A percentile compares a stretch with the other conserved stretches of the same genome.
Evolutionary conservation across 2,797 vertebrate species (phyloP).

Genomic region (Cephalopachus bancanus): DNA sequence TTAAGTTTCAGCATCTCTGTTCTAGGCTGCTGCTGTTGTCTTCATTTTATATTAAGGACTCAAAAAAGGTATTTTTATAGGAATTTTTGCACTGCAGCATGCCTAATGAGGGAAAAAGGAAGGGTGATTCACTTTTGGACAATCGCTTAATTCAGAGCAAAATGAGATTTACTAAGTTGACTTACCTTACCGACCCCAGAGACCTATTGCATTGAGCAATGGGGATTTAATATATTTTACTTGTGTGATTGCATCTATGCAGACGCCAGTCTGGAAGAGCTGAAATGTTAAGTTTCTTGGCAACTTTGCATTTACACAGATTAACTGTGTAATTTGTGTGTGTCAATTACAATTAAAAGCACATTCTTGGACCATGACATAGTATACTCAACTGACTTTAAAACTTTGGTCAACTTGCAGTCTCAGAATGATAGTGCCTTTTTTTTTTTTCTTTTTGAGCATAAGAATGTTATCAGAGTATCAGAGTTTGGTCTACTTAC

Average conservation of each 20-base stretch:
- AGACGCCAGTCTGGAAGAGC: slow-evolving; percentile 89
- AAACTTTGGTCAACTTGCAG: slow-evolving; percentile 78
- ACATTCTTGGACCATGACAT: slow-evolving; percentile 89
- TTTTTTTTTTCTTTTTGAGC: slow-evolving; percentile 37
- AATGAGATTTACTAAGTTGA: slow-evolving; percentile 82
- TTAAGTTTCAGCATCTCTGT: slow-evolving; percentile 77
- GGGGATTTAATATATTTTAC: slow-evolving; percentile 88
- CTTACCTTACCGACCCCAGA: slow-evolving; percentile 86
- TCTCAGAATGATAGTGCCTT: slow-evolving; percentile 79
- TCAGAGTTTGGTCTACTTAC: slow-evolving; percentile 72
- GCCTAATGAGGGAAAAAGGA: slow-evolving; percentile 77
- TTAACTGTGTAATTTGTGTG: slow-evolving; percentile 89
- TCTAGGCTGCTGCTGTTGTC: slow-evolving; percentile 74
- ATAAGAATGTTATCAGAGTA: slow-evolving; percentile 81
- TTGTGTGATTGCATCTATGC: slow-evolving; percentile 89
- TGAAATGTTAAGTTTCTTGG: slow-evolving; percentile 88
- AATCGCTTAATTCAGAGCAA: slow-evolving; percentile 86
- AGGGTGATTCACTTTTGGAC: slow-evolving; percentile 83
- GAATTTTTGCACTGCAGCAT: slow-evolving; percentile 76
- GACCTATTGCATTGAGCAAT: slow-evolving; percentile 86
- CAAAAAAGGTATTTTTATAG: slow-evolving; percentile 83
- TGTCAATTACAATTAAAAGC: slow-evolving; percentile 90
- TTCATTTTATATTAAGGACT: slow-evolving; percentile 80
- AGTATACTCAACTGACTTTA: slow-evolving; percentile 86
- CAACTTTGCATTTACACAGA: slow-evolving; percentile 88